These are phyloP conservation scores for Drosophila tropicalis DNA, from an alignment of 1,140 invertebrate species.

Conservation along the genomic window DNA sequence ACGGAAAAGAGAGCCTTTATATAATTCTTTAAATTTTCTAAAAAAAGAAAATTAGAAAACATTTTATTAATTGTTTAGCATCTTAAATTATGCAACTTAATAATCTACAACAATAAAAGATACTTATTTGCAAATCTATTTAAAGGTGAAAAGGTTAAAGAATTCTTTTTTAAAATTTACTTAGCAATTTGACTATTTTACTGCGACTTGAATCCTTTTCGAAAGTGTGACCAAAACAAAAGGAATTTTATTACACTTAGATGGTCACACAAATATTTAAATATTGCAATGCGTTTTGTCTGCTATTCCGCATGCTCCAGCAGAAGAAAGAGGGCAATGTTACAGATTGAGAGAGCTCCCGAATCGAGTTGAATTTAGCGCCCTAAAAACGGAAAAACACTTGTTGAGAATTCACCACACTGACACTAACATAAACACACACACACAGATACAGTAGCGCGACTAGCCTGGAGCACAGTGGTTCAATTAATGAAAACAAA, in stretches of 20 bases:
- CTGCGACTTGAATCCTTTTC: neutral
- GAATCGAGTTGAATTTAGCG: constrained; percentile 37
- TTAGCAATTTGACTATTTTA: too few relatives aligned
- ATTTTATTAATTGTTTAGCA: too few relatives aligned
- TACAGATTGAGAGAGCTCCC: constrained; percentile 2
- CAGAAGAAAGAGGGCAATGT: constrained; percentile 32
- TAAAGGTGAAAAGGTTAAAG: too few relatives aligned
- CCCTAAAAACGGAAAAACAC: constrained; percentile 48
- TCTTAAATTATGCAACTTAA: too few relatives aligned
- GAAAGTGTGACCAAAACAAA: neutral
- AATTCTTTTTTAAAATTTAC: too few relatives aligned
- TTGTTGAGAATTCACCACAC: constrained; percentile 76
- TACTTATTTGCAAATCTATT: too few relatives aligned
- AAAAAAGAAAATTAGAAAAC: too few relatives aligned
- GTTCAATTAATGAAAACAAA: neutral
- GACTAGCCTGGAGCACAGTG: constrained; percentile 2
- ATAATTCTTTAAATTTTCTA: too few relatives aligned
- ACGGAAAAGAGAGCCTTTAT: too few relatives aligned
- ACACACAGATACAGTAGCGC: neutral
- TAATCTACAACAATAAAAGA: too few relatives aligned
- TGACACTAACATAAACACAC: constrained; percentile 28
- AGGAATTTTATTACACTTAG: neutral
- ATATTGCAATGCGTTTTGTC: constrained; percentile 5
- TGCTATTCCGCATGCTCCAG: constrained; percentile 18
- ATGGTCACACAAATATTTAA: constrained; percentile 16